Conservation (phyloP, 2,888 invertebrate genomes). For the Villa cingulata region DNA sequence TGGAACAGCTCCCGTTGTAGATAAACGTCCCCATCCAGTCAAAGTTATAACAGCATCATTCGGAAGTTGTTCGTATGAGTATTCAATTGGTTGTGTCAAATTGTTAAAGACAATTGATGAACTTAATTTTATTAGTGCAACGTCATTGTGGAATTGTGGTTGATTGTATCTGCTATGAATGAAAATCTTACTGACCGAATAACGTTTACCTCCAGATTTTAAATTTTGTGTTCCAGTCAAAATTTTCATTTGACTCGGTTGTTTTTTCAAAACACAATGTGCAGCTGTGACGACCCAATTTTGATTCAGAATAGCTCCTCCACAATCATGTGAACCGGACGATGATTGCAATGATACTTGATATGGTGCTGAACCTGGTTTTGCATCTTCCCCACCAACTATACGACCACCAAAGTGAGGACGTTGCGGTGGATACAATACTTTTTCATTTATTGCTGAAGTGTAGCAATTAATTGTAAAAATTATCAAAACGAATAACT, state of each 20-base stretch:
- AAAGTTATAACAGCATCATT: constrained; percentile 40
- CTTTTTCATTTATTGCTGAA: background rate
- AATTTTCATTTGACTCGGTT: constrained; percentile 22
- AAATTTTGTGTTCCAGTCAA: constrained; percentile 23
- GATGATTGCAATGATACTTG: constrained; percentile 29
- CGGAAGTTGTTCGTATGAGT: constrained; percentile 39
- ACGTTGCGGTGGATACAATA: background rate
- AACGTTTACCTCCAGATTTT: constrained; percentile 2
- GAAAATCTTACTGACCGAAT: background rate
- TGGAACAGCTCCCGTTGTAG: constrained; percentile 38
- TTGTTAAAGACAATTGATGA: constrained; percentile 40
- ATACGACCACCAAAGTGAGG: background rate
- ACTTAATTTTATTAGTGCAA: constrained; percentile 49
- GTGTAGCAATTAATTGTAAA: no score
- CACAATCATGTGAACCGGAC: constrained; percentile 26
- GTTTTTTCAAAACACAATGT: constrained; percentile 28
- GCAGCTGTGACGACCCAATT: constrained; percentile 31
- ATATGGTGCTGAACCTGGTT: constrained; percentile 24
- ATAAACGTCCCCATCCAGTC: constrained; percentile 49
- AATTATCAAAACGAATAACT: background rate
- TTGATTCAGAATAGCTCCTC: constrained; percentile 29
- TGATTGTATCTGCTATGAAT: background rate
- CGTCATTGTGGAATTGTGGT: constrained; percentile 43
- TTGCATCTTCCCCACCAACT: constrained; percentile 8
- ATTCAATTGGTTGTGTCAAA: constrained; percentile 41